A percentile compares a stretch with the other conserved stretches of the same genome.
Conservation (phyloP, 2,797 vertebrate species). For the Cephalopachus bancanus region DNA sequence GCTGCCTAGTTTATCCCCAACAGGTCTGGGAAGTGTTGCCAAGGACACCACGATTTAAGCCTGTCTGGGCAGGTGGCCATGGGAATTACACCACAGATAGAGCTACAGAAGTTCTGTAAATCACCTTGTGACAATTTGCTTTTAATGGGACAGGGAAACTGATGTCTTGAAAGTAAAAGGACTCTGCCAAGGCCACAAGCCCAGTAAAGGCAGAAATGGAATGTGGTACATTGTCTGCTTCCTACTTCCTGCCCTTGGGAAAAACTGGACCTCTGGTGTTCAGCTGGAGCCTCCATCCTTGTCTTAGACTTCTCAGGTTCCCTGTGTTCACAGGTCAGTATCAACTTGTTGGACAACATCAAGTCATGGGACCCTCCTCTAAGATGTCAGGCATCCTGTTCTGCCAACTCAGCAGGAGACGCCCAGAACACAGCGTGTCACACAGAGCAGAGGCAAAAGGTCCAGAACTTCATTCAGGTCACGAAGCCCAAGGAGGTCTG, state of each 20-base stretch:
- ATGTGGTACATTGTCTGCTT: neutral
- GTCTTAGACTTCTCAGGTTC: neutral
- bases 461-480: neutral
- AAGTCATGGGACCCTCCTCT: neutral
- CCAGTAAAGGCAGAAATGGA: neutral
- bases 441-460: neutral
- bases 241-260: neutral
- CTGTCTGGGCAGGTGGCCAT: accelerated
- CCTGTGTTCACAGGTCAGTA: neutral
- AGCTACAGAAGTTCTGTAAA: neutral
- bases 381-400: neutral
- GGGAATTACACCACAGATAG: neutral
- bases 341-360: neutral
- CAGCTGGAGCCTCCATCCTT: neutral
- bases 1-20: neutral
- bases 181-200: neutral
- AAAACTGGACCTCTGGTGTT: neutral
- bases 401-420: neutral
- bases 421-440: neutral
- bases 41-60: neutral
- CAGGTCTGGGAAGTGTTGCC: accelerated
- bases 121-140: neutral
- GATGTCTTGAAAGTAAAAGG: neutral
- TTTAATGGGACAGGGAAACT: neutral
- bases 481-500: neutral